phyloP scores from a whole-genome alignment of 2,797 vertebrate genomes.

The Manis crassicaudata region DNA sequence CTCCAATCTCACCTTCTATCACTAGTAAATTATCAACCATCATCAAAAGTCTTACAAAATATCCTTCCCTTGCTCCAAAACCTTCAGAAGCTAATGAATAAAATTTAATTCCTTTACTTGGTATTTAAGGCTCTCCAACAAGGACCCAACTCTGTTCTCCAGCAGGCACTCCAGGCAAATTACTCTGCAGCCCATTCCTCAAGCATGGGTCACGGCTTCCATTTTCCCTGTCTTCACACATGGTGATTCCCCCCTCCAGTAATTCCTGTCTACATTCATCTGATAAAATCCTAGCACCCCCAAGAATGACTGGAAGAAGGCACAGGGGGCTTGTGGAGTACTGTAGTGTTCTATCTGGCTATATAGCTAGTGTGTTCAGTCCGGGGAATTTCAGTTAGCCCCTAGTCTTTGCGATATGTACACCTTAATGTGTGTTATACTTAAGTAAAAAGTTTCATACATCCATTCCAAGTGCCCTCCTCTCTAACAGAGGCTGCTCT shows the following conservation, averaged over 20 bases:
- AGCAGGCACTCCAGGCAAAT: not conserved
- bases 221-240: not conserved
- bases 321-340: not conserved
- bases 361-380: not conserved
- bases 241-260: not conserved
- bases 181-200: not conserved
- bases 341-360: not conserved
- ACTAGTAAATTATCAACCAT: not conserved
- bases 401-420: not conserved
- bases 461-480: not conserved
- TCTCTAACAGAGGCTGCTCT: not conserved
- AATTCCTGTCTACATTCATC: not conserved
- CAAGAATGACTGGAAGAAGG: not conserved
- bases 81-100: not conserved
- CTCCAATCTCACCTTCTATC: not conserved
- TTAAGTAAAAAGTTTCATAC: not conserved
- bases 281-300: not conserved
- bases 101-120: not conserved
- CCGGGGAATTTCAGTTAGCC: constrained; percentile 11
- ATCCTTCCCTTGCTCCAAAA: not conserved
- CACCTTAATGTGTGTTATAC: not conserved
- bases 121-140: not conserved
- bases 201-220: not conserved
- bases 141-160: not conserved
- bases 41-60: constrained; percentile 21